A percentile compares a stretch with the other conserved stretches of the same genome.
Evolutionary conservation across 2,888 invertebrate species (phyloP).

Genomic region (Machimus atricapillus): DNA sequence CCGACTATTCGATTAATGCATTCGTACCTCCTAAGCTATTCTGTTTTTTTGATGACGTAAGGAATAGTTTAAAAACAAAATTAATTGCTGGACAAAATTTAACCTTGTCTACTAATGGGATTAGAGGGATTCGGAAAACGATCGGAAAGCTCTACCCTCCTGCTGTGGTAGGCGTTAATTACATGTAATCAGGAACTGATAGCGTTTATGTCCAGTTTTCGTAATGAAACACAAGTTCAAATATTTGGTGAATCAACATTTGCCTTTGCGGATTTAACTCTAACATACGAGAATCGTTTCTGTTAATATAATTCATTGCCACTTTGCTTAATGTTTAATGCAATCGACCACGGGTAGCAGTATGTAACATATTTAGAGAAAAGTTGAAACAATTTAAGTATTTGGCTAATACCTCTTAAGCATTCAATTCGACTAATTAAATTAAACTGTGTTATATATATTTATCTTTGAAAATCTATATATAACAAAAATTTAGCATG

Average conservation of each 20-base stretch:
- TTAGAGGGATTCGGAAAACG: neutral
- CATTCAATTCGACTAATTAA: neutral
- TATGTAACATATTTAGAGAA: neutral
- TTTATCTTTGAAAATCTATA: too few species aligned
- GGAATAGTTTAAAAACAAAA: neutral
- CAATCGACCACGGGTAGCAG: too few species aligned
- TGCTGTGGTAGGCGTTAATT: neutral
- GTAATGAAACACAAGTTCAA: neutral
- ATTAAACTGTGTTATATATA: neutral
- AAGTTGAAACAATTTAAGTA: neutral
- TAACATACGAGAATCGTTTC: neutral
- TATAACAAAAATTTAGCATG: too few species aligned
- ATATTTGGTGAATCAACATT: neutral
- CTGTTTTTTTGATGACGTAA: conserved; percentile 10
- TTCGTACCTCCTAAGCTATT: neutral
- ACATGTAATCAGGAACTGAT: neutral
- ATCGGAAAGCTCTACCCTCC: neutral
- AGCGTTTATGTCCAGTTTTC: neutral
- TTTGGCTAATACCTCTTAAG: too few species aligned
- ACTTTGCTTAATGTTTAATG: neutral
- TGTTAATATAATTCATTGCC: neutral
- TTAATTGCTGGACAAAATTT: neutral
- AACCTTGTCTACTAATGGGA: neutral
- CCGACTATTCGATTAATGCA: neutral
- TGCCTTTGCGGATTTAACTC: neutral